These are phyloP conservation scores for Acanthosepion esculentum DNA, from an alignment of 2,888 invertebrate genomes.

Conservation along the genomic window DNA sequence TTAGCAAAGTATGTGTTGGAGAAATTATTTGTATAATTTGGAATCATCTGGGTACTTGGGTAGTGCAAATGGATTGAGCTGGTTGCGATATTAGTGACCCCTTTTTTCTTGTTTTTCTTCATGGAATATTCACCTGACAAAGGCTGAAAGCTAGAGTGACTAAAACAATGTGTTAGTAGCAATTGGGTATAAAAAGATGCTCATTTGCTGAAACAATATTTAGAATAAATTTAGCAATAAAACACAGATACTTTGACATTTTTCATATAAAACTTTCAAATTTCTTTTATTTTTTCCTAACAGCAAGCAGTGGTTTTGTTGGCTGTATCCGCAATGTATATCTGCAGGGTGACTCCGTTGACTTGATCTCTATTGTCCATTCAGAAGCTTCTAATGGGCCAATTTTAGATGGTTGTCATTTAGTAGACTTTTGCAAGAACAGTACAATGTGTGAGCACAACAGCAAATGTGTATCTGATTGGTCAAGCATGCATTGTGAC, in stretches of 20 bases:
- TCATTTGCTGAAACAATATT: no score
- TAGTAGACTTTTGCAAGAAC: constrained; percentile 66
- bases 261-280: no score
- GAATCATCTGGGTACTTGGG: no score
- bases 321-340: constrained; percentile 74
- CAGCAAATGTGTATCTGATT: constrained; percentile 90
- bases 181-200: neutral
- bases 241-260: no score
- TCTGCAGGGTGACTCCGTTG: constrained; percentile 67
- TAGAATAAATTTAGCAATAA: no score
- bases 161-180: neutral
- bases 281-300: neutral
- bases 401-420: constrained; percentile 69
- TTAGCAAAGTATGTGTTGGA: no score
- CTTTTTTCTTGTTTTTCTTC: no score
- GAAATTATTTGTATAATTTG: no score
- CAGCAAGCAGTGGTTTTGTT: constrained; percentile 69
- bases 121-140: neutral
- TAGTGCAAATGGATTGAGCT: no score
- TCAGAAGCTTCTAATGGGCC: constrained; percentile 65
- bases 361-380: constrained; percentile 71
- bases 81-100: no score
- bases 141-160: neutral
- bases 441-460: constrained; percentile 85
- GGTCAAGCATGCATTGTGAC: constrained; percentile 88